Percentiles rank a stretch among this genome's conserved stretches.
Conservation (phyloP, 2,797 vertebrate genomes). For the Gadopsis marmoratus region DNA sequence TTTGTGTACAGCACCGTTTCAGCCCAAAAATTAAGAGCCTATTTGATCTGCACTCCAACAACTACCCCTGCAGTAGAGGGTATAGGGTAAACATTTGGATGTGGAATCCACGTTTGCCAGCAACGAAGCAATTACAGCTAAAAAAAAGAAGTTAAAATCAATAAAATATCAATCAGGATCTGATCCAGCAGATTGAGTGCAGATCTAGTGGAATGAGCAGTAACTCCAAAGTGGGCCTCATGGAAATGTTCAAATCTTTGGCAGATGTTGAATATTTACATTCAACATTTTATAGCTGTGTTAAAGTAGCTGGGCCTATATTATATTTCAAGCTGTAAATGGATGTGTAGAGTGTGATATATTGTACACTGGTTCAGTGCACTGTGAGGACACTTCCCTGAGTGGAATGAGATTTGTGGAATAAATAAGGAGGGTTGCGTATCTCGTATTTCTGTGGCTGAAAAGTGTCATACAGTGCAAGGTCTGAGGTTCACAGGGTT, state of each 20-base stretch:
- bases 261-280: conserved; percentile 29
- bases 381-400: conserved; percentile 20
- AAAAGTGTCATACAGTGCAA: conserved; percentile 32
- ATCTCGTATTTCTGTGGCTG: conserved; percentile 29
- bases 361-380: conserved; percentile 20
- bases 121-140: conserved; percentile 3
- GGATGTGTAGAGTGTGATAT: conserved; percentile 27
- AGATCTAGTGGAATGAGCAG: not conserved
- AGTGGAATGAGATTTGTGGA: conserved; percentile 34
- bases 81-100: not conserved
- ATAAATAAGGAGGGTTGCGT: conserved; percentile 31
- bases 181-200: conserved; percentile 4
- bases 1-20: not conserved
- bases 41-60: not conserved
- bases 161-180: conserved; percentile 37
- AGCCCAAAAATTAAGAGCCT: not conserved
- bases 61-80: not conserved
- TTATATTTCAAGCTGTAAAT: conserved; percentile 19
- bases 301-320: not conserved
- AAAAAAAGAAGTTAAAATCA: conserved; percentile 27
- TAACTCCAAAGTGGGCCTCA: not conserved
- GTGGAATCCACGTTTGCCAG: conserved; percentile 1
- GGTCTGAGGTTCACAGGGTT: conserved; percentile 39
- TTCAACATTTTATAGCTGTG: not conserved
- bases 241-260: not conserved